Conservation (phyloP, 2,113 vertebrate species). For the Cochlearius cochlearius region DNA sequence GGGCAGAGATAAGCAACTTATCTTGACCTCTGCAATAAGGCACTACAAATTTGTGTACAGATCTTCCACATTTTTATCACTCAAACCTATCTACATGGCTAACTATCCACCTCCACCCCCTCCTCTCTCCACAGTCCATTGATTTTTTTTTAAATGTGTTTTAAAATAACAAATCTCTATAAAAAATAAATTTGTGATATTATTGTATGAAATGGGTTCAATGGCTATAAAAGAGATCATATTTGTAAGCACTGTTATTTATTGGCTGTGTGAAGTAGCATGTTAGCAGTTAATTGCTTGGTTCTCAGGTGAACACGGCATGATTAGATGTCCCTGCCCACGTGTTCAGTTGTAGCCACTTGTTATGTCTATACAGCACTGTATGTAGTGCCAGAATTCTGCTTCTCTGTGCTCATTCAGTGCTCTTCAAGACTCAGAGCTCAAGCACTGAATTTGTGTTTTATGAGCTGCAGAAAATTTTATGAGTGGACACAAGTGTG, state of each 20-base stretch:
- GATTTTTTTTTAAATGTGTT: neutral
- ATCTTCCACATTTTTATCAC: neutral
- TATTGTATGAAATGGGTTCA: neutral
- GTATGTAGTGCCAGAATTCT: neutral
- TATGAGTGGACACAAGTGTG: neutral
- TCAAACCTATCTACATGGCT: neutral
- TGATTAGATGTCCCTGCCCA: neutral
- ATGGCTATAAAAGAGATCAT: neutral
- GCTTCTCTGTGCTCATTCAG: neutral
- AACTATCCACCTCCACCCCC: neutral
- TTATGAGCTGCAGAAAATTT: neutral
- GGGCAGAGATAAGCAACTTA: neutral
- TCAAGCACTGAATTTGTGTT: neutral
- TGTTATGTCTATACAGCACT: neutral
- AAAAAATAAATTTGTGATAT: neutral
- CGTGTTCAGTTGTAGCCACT: neutral
- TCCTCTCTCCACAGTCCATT: neutral
- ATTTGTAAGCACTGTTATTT: neutral
- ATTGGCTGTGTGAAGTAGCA: neutral
- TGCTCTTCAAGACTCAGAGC: neutral
- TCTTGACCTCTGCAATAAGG: neutral
- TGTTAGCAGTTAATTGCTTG: neutral
- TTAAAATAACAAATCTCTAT: neutral
- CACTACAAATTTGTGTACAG: neutral
- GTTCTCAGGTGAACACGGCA: neutral